These are phyloP conservation scores for Amphiduros pacificus DNA, from an alignment of 2,888 invertebrate genomes.

Conservation along the genomic window DNA sequence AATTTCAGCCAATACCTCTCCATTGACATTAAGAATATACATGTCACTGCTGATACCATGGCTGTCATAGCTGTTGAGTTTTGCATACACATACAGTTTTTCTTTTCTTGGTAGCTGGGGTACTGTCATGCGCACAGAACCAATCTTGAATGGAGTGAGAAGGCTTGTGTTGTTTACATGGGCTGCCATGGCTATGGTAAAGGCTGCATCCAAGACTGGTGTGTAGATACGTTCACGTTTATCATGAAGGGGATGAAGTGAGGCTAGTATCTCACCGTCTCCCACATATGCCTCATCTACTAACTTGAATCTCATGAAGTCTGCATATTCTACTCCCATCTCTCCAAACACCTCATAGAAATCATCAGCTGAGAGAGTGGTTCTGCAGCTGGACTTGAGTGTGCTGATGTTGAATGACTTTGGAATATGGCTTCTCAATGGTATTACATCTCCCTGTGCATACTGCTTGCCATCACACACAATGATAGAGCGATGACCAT, in stretches of 20 bases:
- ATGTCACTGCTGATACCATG: slow-evolving; percentile 4
- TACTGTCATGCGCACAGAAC: neutral
- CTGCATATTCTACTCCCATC: slow-evolving; percentile 15
- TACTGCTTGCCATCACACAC: slow-evolving; percentile 3
- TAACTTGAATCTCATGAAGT: slow-evolving; percentile 2
- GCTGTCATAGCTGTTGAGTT: neutral
- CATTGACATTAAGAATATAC: slow-evolving; percentile 2
- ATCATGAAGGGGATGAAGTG: neutral
- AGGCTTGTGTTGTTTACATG: slow-evolving; percentile 1
- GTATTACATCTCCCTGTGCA: neutral
- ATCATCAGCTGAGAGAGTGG: neutral
- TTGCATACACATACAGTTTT: neutral
- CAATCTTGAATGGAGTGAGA: neutral
- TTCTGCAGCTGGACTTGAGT: neutral
- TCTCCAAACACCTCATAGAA: slow-evolving; percentile 8
- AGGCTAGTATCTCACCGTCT: slow-evolving; percentile 9
- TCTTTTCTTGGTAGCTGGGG: neutral
- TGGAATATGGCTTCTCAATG: neutral
- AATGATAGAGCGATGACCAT: neutral
- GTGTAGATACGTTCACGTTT: slow-evolving; percentile 6
- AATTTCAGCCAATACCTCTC: slow-evolving; percentile 12
- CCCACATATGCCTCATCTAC: slow-evolving; percentile 4
- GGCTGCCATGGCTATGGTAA: slow-evolving; percentile 8
- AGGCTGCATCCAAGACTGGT: slow-evolving; percentile 5
- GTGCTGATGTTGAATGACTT: neutral